A percentile compares a stretch with the other conserved stretches of the same genome.
Evolutionary conservation across 2,113 vertebrate species (phyloP).

Genomic region (Gracilinanus agilis): DNA sequence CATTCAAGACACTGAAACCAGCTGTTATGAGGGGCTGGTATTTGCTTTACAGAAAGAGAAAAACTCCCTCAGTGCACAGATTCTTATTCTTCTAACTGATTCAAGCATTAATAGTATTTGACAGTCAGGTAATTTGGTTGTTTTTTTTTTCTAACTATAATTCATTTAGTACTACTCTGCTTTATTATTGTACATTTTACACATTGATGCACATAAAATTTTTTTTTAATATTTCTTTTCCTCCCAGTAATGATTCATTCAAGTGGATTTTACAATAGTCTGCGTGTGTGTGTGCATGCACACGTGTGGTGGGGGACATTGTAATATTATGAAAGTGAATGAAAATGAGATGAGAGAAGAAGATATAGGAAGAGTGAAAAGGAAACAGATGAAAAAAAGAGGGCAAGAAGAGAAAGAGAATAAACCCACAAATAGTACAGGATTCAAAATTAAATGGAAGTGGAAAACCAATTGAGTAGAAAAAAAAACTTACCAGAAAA

Average conservation of each 20-base stretch:
- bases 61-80: slow-evolving; percentile 65
- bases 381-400: slow-evolving; percentile 16
- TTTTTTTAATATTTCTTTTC: slow-evolving; percentile 75
- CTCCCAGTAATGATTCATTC: slow-evolving; percentile 81
- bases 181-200: slow-evolving; percentile 84
- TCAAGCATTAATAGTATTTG: slow-evolving; percentile 82
- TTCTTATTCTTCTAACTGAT: slow-evolving; percentile 76
- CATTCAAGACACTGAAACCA: slow-evolving; percentile 75
- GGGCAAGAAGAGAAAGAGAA: not conserved
- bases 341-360: slow-evolving; percentile 33
- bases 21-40: slow-evolving; percentile 64
- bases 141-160: slow-evolving; percentile 70
- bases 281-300: slow-evolving; percentile 10
- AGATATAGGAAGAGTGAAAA: not conserved
- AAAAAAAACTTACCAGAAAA: not conserved
- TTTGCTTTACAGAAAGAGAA: slow-evolving; percentile 74
- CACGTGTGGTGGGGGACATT: slow-evolving; percentile 14
- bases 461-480: not conserved
- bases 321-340: slow-evolving; percentile 5
- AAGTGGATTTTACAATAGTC: slow-evolving; percentile 37
- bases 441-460: slow-evolving; percentile 27
- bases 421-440: slow-evolving; percentile 19
- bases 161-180: slow-evolving; percentile 83
- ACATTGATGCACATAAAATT: slow-evolving; percentile 79
- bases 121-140: slow-evolving; percentile 82